Evolutionary conservation across 2,797 vertebrate genomes (phyloP).

Genomic region (Phataginus tetradactyla): DNA sequence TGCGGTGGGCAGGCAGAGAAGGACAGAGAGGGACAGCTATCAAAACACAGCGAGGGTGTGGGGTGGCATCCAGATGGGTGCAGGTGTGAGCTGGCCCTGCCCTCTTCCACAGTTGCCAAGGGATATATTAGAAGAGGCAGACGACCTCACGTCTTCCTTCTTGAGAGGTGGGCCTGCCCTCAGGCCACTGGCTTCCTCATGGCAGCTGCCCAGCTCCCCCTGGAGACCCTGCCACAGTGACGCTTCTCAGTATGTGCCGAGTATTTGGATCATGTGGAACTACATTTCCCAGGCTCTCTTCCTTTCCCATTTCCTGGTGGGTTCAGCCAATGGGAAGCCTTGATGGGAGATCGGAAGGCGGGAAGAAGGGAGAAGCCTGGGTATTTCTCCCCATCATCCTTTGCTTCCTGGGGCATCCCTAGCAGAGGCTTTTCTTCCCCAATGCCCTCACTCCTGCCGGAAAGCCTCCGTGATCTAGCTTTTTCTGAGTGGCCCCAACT

Average conservation of each 20-base stretch:
- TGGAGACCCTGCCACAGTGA: too few species aligned
- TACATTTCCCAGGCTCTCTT: neutral
- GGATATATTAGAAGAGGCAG: neutral
- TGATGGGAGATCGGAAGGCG: rapidly evolving
- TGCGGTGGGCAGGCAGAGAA: neutral
- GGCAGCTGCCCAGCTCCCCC: too few species aligned
- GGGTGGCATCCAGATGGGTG: neutral
- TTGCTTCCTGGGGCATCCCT: neutral
- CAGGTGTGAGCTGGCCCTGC: neutral
- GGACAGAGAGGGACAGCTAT: neutral
- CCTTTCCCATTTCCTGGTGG: neutral
- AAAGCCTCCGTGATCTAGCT: rapidly evolving
- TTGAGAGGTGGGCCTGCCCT: too few species aligned
- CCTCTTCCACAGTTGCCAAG: too few species aligned
- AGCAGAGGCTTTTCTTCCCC: neutral
- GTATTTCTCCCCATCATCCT: neutral
- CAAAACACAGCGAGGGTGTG: rapidly evolving
- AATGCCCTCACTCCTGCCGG: neutral
- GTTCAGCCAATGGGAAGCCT: neutral
- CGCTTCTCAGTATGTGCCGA: rapidly evolving
- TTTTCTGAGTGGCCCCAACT: neutral
- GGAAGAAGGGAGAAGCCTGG: neutral
- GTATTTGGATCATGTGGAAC: rapidly evolving
- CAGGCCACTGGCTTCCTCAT: too few species aligned
- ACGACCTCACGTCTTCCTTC: neutral